Evolutionary conservation across 2,888 invertebrate species (phyloP).

Genomic region (Ametastegia equiseti): DNA sequence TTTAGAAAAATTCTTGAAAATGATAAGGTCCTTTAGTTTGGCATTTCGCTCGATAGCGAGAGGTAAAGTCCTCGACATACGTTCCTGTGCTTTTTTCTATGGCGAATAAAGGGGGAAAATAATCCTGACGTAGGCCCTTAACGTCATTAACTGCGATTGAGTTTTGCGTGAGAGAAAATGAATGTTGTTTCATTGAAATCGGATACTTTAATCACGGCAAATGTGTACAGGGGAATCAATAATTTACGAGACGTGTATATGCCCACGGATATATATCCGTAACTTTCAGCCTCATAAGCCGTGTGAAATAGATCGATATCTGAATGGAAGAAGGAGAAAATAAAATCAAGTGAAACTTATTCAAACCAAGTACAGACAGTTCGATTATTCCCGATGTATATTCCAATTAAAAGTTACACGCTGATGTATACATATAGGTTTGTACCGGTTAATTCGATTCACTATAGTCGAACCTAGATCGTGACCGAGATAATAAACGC

Average conservation of each 20-base stretch:
- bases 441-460: neutral
- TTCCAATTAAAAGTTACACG: neutral
- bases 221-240: slow-evolving; percentile 1
- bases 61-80: too few species aligned
- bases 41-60: too few species aligned
- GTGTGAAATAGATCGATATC: slow-evolving; percentile 9
- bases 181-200: neutral
- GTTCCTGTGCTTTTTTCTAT: too few species aligned
- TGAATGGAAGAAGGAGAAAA: neutral
- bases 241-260: slow-evolving; percentile 9
- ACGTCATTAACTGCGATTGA: neutral
- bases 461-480: too few species aligned
- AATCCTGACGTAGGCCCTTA: neutral
- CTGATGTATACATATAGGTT: neutral
- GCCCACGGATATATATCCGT: neutral
- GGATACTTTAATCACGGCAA: slow-evolving; percentile 23
- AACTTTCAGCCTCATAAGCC: neutral
- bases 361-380: neutral
- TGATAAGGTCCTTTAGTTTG: neutral
- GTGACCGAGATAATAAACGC: neutral
- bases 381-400: slow-evolving; percentile 17
- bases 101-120: neutral
- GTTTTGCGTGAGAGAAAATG: neutral
- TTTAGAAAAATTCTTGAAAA: too few species aligned
- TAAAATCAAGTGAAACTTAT: neutral